Base-by-base conservation (phyloP, 1,140 invertebrate genomes). In the Wiebesia pumilae region DNA sequence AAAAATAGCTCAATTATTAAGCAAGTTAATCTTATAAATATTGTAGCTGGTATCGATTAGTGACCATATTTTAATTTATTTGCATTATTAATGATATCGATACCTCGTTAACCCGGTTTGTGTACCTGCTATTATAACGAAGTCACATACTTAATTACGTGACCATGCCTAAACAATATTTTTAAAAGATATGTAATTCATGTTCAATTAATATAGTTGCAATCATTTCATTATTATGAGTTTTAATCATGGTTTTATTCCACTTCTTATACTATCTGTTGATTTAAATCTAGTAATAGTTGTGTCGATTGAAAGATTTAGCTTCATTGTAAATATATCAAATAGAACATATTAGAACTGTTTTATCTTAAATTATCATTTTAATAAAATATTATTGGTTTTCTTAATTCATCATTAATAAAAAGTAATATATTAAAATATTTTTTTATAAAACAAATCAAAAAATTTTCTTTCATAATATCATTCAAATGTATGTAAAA, bases 91-190 rank as follows among this genome's bases (percentile, higher is more conserved):
- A 82, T 77, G 69, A 40, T 35, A 86, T 82, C 38, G 79, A 81
- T 77, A 65, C n/a, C 79, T 86, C 71, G 51, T 86, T 82, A 86
- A 82, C 27, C 35, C 21, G 67, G n/a, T 71, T 85, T 58, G 33
- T 54, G 24, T 7, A 2, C 47, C 24, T 43, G 4, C 3, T 10
- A 35, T 10, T 73, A 73, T 27, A 73, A 71, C n/a, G 14, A 82
- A n/a, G 21, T 71, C 19, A 3, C 12, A 30, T 69, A 67, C 6
- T 67, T 84, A 54, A 80, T 54, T 80, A 35, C 24, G 58, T 6
- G 27, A 62, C 7, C 33, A 62, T n/a, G 78, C 47, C 33, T 85
- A 85, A 79, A 79, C 69, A 33, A 30, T 51, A 65, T 81, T 85
- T 30, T 30, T 69, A 81, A 85, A 85, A 85, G 14, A 54, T 16